Evolutionary conservation across 2,113 vertebrate genomes (phyloP).

Genomic region (Sylvia atricapilla): DNA sequence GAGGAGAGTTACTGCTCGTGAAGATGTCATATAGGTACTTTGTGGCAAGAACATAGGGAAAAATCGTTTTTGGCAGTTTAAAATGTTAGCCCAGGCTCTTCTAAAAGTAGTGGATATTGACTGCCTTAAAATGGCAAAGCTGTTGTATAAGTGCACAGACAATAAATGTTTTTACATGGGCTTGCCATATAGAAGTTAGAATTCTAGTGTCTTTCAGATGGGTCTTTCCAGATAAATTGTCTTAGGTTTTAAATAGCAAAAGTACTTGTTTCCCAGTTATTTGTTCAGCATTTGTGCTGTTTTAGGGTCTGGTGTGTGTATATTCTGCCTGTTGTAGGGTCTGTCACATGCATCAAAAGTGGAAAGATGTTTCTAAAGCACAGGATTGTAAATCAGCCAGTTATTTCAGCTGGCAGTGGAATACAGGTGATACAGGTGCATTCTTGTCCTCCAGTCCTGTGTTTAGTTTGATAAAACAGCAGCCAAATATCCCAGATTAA

Average conservation of each 20-base stretch:
- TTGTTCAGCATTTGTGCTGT: background rate
- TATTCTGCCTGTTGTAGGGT: accelerated
- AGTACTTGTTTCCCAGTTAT: background rate
- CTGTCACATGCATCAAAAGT: accelerated
- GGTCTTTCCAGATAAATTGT: background rate
- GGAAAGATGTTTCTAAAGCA: background rate
- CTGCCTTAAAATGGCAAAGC: background rate
- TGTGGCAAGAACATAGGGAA: background rate
- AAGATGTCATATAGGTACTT: accelerated
- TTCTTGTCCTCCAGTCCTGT: background rate
- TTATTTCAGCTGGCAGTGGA: accelerated
- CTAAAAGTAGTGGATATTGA: background rate
- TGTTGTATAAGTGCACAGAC: background rate
- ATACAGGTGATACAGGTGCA: background rate
- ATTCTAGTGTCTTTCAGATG: background rate
- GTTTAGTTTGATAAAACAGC: background rate
- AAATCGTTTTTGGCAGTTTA: background rate
- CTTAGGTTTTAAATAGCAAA: background rate
- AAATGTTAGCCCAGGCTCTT: background rate
- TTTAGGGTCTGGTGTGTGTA: accelerated
- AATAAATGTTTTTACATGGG: background rate
- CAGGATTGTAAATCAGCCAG: background rate
- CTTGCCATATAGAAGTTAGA: background rate
- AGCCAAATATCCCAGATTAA: background rate
- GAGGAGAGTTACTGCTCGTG: accelerated